phyloP scores from a whole-genome alignment of 2,888 invertebrate species.

The Melinopterus prodromus region DNA sequence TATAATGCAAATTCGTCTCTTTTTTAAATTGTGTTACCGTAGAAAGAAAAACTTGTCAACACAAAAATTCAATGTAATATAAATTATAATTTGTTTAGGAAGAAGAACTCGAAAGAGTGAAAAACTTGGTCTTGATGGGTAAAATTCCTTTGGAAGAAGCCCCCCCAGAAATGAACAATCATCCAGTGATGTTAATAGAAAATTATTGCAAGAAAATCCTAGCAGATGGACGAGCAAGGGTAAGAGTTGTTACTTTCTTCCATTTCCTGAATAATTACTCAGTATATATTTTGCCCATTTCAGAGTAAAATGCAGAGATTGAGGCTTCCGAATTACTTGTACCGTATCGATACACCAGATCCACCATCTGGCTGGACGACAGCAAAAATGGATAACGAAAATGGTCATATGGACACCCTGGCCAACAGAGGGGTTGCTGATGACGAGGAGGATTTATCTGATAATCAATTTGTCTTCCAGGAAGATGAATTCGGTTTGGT shows the following conservation, averaged over 20 bases:
- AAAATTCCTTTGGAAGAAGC: constrained; percentile 73
- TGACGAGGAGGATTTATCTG: constrained; percentile 57
- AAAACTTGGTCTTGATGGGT: constrained; percentile 72
- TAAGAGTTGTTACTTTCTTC: constrained; percentile 41
- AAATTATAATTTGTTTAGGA: constrained; percentile 43
- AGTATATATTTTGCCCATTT: constrained; percentile 25
- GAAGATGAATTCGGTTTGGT: constrained; percentile 67
- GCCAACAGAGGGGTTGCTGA: constrained; percentile 54
- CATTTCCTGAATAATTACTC: background rate
- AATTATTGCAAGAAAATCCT: constrained; percentile 62
- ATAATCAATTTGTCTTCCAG: constrained; percentile 66
- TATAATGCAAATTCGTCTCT: background rate
- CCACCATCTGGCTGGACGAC: constrained; percentile 60
- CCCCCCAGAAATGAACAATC: constrained; percentile 70
- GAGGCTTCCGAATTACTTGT: constrained; percentile 56
- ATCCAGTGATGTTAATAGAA: constrained; percentile 75
- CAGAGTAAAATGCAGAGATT: constrained; percentile 57
- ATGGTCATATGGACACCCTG: background rate
- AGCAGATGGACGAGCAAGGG: constrained; percentile 63
- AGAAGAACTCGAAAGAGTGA: constrained; percentile 74
- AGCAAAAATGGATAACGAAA: constrained; percentile 44
- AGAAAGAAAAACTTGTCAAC: too few relatives aligned
- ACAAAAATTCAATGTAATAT: background rate
- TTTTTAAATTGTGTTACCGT: background rate
- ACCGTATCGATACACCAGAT: constrained; percentile 58